Evolutionary conservation across 2,888 invertebrate genomes (phyloP).

Genomic region (Portevinia maculata): DNA sequence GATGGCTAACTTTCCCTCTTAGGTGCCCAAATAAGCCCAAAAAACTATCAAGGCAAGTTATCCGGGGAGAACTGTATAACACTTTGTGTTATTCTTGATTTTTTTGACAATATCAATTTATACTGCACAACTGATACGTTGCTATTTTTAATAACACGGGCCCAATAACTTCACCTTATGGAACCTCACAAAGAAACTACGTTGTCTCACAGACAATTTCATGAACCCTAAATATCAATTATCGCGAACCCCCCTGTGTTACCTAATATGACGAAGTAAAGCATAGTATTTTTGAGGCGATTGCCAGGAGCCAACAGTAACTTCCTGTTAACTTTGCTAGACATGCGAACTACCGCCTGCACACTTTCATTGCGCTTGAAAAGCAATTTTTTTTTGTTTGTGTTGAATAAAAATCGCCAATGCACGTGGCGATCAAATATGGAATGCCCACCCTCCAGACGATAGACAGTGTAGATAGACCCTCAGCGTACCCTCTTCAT

Average conservation of each 20-base stretch:
- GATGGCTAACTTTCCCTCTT: too few relatives aligned
- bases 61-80: too few relatives aligned
- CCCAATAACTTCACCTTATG: not conserved
- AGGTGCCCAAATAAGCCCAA: too few relatives aligned
- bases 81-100: too few relatives aligned
- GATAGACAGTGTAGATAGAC: conserved; percentile 14
- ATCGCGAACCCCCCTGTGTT: not conserved
- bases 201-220: not conserved
- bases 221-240: not conserved
- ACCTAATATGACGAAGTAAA: conserved; percentile 5
- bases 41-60: too few relatives aligned
- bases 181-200: not conserved
- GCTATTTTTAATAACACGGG: not conserved
- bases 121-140: too few relatives aligned
- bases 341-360: conserved; percentile 40
- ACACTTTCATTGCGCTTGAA: conserved; percentile 43
- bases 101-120: too few relatives aligned
- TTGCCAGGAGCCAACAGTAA: conserved; percentile 20
- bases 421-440: conserved; percentile 61
- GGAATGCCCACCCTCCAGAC: conserved; percentile 26
- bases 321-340: conserved; percentile 21
- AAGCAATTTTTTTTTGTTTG: not conserved
- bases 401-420: conserved; percentile 14
- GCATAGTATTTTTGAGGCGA: not conserved
- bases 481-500: conserved; percentile 28